Evolutionary conservation across 2,797 vertebrate genomes (phyloP).

Genomic region (Ceryle rudis): DNA sequence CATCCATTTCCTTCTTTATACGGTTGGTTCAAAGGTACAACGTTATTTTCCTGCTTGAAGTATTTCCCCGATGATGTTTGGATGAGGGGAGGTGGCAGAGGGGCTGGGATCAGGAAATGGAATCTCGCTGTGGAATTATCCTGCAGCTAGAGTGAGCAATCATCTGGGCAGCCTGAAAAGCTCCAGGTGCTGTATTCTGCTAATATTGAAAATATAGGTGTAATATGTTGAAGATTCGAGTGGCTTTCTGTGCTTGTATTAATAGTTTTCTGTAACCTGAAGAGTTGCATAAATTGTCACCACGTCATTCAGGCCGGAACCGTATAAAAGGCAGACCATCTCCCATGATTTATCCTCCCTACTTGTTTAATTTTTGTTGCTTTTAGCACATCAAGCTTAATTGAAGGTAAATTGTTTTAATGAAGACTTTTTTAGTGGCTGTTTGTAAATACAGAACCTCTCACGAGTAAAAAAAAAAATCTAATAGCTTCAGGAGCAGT

Average conservation of each 20-base stretch:
- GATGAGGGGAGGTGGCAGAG: neutral
- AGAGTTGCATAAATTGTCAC: neutral
- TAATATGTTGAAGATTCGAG: neutral
- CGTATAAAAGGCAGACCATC: neutral
- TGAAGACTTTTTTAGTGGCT: neutral
- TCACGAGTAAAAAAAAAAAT: neutral
- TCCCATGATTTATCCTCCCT: accelerated
- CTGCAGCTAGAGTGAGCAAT: neutral
- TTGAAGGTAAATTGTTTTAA: neutral
- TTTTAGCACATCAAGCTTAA: neutral
- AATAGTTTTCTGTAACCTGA: neutral
- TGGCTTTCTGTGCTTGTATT: neutral
- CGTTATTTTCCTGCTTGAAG: neutral
- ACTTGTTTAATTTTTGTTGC: neutral
- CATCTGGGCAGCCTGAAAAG: neutral
- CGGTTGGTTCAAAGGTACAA: neutral
- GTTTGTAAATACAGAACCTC: neutral
- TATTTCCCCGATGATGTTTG: neutral
- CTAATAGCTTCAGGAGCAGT: neutral
- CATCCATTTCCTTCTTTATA: neutral
- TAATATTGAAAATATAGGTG: neutral
- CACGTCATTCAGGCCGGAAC: neutral
- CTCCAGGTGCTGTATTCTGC: neutral
- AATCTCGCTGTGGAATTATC: neutral
- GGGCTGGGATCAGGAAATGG: neutral